Evolutionary conservation across 2,797 vertebrate genomes (phyloP).

Genomic region (Tolypeutes matacus): DNA sequence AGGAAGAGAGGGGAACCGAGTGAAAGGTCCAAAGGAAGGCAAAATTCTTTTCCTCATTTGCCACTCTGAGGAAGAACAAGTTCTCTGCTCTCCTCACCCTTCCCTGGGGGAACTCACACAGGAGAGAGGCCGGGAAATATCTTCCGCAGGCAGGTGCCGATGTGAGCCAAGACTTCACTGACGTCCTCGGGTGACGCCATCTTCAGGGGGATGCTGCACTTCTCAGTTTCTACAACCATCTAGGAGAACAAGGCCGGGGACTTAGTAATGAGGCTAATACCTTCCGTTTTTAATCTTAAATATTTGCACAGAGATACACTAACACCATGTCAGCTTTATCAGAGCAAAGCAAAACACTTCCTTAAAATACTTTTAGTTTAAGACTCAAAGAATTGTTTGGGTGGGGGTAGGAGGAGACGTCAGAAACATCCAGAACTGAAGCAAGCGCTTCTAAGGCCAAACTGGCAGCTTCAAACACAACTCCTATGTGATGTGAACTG

Average conservation of each 20-base stretch:
- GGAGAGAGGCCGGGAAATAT: conserved; percentile 96
- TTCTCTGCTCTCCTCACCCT: not conserved
- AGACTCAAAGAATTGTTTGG: not conserved
- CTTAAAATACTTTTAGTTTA: not conserved
- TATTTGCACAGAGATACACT: rapidly evolving
- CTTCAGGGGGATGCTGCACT: conserved; percentile 93
- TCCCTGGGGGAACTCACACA: conserved; percentile 89
- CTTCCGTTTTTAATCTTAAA: not conserved
- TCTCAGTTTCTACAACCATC: conserved; percentile 95
- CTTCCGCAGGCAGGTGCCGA: conserved; percentile 94
- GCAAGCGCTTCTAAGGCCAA: not conserved
- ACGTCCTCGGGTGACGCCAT: conserved; percentile 94
- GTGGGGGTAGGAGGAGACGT: too few species aligned
- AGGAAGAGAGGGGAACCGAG: not conserved
- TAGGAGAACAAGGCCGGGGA: conserved; percentile 81
- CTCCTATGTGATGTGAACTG: not conserved
- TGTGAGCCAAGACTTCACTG: conserved; percentile 94
- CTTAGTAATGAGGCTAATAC: not conserved
- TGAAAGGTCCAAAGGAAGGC: not conserved
- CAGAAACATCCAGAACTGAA: not conserved
- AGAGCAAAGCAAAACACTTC: not conserved
- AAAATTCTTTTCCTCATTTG: not conserved
- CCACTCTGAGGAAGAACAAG: not conserved
- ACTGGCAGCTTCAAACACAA: not conserved
- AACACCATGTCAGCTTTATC: not conserved